phyloP scores from a whole-genome alignment of 1,140 invertebrate species.

The Sinella curviseta region DNA sequence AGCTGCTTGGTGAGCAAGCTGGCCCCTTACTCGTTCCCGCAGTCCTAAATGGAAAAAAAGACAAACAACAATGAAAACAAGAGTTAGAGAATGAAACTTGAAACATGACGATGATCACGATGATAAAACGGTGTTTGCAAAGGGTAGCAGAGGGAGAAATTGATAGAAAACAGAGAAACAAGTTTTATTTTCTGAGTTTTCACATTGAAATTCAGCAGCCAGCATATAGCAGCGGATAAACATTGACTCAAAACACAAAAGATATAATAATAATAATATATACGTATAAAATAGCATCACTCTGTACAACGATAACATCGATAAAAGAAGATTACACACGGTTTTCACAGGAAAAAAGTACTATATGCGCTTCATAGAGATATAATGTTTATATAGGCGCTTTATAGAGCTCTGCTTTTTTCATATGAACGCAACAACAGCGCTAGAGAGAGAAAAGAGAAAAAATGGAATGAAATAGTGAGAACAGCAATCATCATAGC shows the following conservation, averaged over 20 bases:
- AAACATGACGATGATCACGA: not conserved
- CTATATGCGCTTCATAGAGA: too few relatives aligned
- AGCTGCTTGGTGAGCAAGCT: constrained; percentile 50
- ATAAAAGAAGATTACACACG: too few relatives aligned
- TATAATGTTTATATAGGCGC: too few relatives aligned
- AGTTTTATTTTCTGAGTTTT: not conserved
- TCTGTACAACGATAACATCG: too few relatives aligned
- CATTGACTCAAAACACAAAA: too few relatives aligned
- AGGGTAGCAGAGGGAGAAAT: not conserved
- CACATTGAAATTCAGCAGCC: not conserved
- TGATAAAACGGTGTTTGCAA: not conserved
- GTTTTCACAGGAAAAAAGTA: too few relatives aligned
- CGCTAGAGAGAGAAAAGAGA: not conserved
- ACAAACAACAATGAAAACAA: not conserved
- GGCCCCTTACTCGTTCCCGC: constrained; percentile 40
- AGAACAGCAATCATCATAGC: not conserved
- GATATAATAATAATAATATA: too few relatives aligned
- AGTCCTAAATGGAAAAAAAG: not conserved
- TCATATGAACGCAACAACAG: too few relatives aligned
- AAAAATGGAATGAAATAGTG: not conserved
- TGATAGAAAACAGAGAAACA: not conserved
- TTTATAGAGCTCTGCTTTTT: too few relatives aligned
- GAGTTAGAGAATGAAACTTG: not conserved
- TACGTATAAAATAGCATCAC: too few relatives aligned
- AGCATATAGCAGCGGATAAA: too few relatives aligned